phyloP scores from a whole-genome alignment of 1,140 invertebrate species.

The Drosophila navojoa region DNA sequence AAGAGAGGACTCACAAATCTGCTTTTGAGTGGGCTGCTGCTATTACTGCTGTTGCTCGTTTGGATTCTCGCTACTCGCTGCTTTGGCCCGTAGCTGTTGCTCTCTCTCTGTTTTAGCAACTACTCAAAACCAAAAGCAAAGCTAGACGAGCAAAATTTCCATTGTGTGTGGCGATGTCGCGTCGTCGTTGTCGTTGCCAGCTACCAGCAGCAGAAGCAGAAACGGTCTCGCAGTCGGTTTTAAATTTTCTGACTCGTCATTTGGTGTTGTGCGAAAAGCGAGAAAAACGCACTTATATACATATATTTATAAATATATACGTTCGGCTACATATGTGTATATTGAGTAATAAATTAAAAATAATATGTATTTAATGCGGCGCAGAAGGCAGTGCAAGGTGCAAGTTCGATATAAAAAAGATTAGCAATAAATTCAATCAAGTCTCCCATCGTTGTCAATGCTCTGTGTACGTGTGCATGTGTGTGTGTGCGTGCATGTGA shows the following conservation, averaged over 20 bases:
- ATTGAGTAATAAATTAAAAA: slow-evolving; percentile 76
- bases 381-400: slow-evolving; percentile 46
- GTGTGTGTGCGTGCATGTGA: slow-evolving; percentile 27
- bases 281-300: slow-evolving; percentile 46
- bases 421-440: slow-evolving; percentile 48
- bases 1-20: slow-evolving; percentile 52
- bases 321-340: slow-evolving; percentile 19
- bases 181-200: slow-evolving; percentile 53
- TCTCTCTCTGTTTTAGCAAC: slow-evolving; percentile 31
- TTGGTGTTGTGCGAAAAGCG: slow-evolving; percentile 72
- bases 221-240: slow-evolving; percentile 73
- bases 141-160: slow-evolving; percentile 83
- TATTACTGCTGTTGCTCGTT: slow-evolving; percentile 41
- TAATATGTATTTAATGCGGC: slow-evolving; percentile 52
- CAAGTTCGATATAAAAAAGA: slow-evolving; percentile 49
- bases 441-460: slow-evolving; percentile 4
- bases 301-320: slow-evolving; percentile 31
- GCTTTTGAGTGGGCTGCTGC: slow-evolving; percentile 58
- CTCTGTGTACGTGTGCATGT: slow-evolving; percentile 34
- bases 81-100: slow-evolving; percentile 35
- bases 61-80: slow-evolving; percentile 56
- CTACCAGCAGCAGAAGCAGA: slow-evolving; percentile 40
- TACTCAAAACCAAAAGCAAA: slow-evolving; percentile 62
- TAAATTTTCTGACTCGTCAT: slow-evolving; percentile 81
- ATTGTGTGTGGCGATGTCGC: slow-evolving; percentile 80